phyloP scores from a whole-genome alignment of 1,140 invertebrate species.

The Chrysomallon squamiferum region DNA sequence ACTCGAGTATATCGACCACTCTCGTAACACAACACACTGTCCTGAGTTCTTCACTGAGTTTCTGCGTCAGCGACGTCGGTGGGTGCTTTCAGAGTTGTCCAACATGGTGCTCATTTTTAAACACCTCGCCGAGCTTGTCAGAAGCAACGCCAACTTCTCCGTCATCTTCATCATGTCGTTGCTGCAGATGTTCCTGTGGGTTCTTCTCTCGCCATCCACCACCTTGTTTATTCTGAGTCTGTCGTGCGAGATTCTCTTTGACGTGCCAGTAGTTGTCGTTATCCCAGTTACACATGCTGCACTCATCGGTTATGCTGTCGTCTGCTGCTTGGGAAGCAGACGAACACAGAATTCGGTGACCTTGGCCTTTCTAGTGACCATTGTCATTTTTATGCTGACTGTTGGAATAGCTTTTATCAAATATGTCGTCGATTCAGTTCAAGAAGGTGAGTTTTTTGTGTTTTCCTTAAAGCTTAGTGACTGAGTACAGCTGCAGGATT shows the following conservation, averaged over 20 bases:
- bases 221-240: constrained; percentile 24
- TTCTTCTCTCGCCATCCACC: constrained; percentile 29
- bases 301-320: constrained; percentile 18
- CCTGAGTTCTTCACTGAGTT: constrained; percentile 32
- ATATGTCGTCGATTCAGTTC: constrained; percentile 18
- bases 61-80: constrained; percentile 54
- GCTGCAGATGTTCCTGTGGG: constrained; percentile 32
- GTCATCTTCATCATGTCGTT: constrained; percentile 64
- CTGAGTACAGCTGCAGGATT: too few relatives aligned
- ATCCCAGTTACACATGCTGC: constrained; percentile 14
- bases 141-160: constrained; percentile 69
- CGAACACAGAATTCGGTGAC: constrained; percentile 25
- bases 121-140: constrained; percentile 65
- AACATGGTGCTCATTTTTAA: constrained; percentile 70
- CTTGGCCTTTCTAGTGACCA: constrained; percentile 10
- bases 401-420: constrained; percentile 22
- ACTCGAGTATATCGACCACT: constrained; percentile 27
- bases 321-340: constrained; percentile 19
- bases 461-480: too few relatives aligned
- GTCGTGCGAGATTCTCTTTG: constrained; percentile 23
- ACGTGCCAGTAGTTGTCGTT: constrained; percentile 10
- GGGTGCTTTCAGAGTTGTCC: constrained; percentile 72
- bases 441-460: constrained; percentile 18
- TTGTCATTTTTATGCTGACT: constrained; percentile 18
- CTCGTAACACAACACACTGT: constrained; percentile 30